phyloP scores from a whole-genome alignment of 2,888 invertebrate genomes.

The Synanthedon myopaeformis region DNA sequence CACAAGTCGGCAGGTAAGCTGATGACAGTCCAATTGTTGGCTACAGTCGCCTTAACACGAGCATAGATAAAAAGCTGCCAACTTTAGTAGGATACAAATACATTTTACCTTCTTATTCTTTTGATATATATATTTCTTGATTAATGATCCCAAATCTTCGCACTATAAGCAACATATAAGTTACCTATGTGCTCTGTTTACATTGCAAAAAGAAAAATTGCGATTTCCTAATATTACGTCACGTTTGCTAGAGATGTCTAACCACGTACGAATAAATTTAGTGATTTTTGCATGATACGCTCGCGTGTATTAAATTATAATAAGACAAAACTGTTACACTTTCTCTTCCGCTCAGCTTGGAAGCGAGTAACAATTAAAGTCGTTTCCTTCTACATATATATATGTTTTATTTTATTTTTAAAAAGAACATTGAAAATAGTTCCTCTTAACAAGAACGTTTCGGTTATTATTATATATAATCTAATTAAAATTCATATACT shows the following conservation, averaged over 20 bases:
- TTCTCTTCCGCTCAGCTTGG: conserved; percentile 6
- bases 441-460: not conserved
- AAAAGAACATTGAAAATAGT: not conserved
- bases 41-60: too few relatives aligned
- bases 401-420: not conserved
- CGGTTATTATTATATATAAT: not conserved
- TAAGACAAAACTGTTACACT: conserved; percentile 4
- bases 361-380: conserved; percentile 3
- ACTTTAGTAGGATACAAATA: too few relatives aligned
- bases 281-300: not conserved
- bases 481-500: not conserved
- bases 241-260: not conserved
- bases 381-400: not conserved
- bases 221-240: too few relatives aligned
- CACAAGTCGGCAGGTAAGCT: too few relatives aligned
- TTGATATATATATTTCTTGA: too few relatives aligned
- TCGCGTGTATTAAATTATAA: not conserved
- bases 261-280: not conserved
- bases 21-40: too few relatives aligned
- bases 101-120: too few relatives aligned
- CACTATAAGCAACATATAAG: too few relatives aligned
- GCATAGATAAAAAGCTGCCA: too few relatives aligned
- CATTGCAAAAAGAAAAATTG: too few relatives aligned
- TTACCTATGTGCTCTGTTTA: too few relatives aligned
- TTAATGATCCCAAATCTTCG: too few relatives aligned